Conservation (phyloP, 53 echinoderm and acorn worm genomes). For the Holothuria leucospilota region DNA sequence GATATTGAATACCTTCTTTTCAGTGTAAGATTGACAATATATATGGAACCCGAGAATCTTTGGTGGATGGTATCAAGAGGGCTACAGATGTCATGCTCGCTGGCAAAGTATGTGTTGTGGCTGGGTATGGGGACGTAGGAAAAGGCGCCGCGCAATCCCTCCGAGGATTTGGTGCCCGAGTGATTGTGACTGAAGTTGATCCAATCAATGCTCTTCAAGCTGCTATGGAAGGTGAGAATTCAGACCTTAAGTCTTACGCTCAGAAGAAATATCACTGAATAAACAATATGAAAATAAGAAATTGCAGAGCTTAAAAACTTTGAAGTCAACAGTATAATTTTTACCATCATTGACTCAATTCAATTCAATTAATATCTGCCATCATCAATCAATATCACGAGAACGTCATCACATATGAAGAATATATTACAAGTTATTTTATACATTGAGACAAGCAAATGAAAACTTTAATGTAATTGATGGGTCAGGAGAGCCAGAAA, state of each 20-base stretch:
- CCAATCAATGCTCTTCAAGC: constrained; percentile 85
- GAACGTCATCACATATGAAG: too few species aligned
- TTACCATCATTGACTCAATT: too few species aligned
- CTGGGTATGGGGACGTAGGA: constrained; percentile 86
- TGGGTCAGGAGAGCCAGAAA: too few species aligned
- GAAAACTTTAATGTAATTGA: too few species aligned
- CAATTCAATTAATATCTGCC: too few species aligned
- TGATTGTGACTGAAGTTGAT: constrained; percentile 83
- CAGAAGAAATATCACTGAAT: background rate
- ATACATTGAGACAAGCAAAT: too few species aligned
- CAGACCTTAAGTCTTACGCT: background rate
- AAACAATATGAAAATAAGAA: background rate
- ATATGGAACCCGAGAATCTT: constrained; percentile 79
- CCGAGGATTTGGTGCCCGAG: constrained; percentile 78
- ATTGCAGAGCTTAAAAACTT: background rate
- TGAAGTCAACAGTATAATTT: too few species aligned
- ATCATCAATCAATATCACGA: too few species aligned
- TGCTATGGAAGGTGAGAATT: constrained; percentile 77
- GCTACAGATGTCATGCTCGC: constrained; percentile 90
- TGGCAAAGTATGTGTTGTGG: constrained; percentile 75
- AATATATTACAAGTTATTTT: too few species aligned
- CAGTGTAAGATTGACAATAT: constrained; percentile 88
- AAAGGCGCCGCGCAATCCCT: constrained; percentile 86
- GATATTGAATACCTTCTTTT: background rate
- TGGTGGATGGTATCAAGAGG: constrained; percentile 85